Evolutionary conservation across 2,888 invertebrate species (phyloP), one percentile per base, ranked within the genome.

Genomic region (Allygus modestus): DNA sequence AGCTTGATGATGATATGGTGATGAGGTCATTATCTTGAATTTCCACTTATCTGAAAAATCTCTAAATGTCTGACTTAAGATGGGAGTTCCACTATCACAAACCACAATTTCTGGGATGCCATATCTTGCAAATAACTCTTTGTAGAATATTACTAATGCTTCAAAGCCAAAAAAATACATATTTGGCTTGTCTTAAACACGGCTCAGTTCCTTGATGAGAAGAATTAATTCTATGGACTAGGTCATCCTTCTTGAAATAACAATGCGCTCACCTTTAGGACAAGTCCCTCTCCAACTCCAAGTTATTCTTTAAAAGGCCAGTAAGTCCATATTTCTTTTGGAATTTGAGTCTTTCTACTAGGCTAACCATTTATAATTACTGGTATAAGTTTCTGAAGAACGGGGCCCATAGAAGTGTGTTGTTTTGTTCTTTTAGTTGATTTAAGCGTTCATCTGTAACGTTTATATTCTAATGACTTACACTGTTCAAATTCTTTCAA

Each of bases 41-140:
- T 73, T 33, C 33, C 37, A 37, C 73, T 37, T n/a, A 1, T 73
- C 20, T 28, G 20, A 33, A 31, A 73, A 73, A 28, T 37, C 73
- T 1, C 11, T 33, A 4, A 26, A 41, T 77, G 28, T 23, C 26
- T 28, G 11, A 28, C 28, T 61, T 23, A 28, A 23, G 4, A 61
- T 51, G 17, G 28, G 23, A 23, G 61, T 61, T 61, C 28, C 61
- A 61, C 23, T 23, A 61, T 46, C 46, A 11, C 17, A 4, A 46
- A 46, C 46, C 12, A 46, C 9, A 28, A 28, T 17, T 28, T 23
- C 61, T 61, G 17, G 61, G n/a, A 61, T 61, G 7, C 61, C 61
- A 61, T n/a, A 61, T 61, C 61, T n/a, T 61, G 23, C 61, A 23
- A 61, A 23, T 23, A 61, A 11, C 15, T 46, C 17, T 46, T 46